Evolutionary conservation across 2,888 invertebrate genomes (phyloP), one percentile per base, ranked within the genome.

Genomic region (Andrena camellia): DNA sequence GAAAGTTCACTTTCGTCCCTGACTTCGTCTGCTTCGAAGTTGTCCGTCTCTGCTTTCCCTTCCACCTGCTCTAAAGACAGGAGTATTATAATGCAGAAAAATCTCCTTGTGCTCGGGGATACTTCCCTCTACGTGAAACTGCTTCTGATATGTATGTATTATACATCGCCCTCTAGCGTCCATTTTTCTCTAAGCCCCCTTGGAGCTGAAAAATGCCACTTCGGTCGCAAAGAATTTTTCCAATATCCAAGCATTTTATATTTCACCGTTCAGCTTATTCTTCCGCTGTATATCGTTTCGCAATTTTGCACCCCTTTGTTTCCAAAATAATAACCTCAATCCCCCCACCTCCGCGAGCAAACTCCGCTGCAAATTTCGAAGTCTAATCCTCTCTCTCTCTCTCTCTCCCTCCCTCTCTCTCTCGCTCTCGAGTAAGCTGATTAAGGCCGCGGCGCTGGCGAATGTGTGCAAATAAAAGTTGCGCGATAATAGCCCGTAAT

Each of bases 401-500:
- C 33, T 17, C 50, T n/a, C 50, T 48, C 48, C 2, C 26, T 59
- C 6, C 4, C 17, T 59, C 59, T 31, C 59, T 23, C 57, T 54
- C 54, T 20, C 54, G n/a, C 63, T 35, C 48, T 48, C 23, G n/a
- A 20, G 54, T 52, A 29, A 73, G 64, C 72, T 64, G 64, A 73
- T 73, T 73, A 64, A 64, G 54, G 33, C 29, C 35, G 35, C 35
- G 20, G 33, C 6, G 10, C n/a, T 62, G 33, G 62, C 20, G 35
- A 23, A 59, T 50, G 60, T 59, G 59, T 31, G 60, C 48, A 62
- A 71, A 72, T 60, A 72, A 66, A 73, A 72, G 60, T 52, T 50
- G 13, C 54, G 42, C 71, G 64, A 42, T 73, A 73, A 64, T 54
- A 73, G 57, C 20, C 70, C 42, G 29, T 63, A 69, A 69, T 76